A percentile compares a stretch with the other conserved stretches of the same genome.
These are phyloP conservation scores for Pitta sordida DNA, from an alignment of 2,113 vertebrate genomes.

Conservation along the genomic window DNA sequence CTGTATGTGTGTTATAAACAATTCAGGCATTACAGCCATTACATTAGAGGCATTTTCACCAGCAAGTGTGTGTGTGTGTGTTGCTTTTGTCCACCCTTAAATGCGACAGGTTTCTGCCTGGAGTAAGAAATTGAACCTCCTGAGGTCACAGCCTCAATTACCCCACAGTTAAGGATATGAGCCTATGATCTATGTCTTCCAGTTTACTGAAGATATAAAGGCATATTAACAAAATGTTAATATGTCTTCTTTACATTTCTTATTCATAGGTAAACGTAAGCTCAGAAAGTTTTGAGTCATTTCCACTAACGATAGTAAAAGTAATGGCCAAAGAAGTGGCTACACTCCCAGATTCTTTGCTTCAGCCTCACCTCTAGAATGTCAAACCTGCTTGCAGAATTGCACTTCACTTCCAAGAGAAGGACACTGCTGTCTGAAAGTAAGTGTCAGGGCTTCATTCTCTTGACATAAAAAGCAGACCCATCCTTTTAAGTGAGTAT, in stretches of 20 bases:
- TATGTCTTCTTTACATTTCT: background rate
- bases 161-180: background rate
- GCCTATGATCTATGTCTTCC: background rate
- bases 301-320: background rate
- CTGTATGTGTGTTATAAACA: no score
- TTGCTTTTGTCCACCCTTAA: no score
- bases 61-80: no score
- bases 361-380: background rate
- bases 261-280: background rate
- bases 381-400: background rate
- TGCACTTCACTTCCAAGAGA: background rate
- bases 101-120: background rate
- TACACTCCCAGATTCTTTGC: background rate
- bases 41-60: no score
- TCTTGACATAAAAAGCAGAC: conserved; percentile 15
- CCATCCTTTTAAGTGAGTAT: background rate
- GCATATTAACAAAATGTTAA: background rate
- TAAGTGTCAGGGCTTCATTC: background rate
- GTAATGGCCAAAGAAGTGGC: background rate
- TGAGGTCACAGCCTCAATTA: background rate
- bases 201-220: background rate
- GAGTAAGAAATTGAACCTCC: background rate
- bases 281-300: background rate
- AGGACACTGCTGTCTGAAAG: background rate
- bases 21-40: no score